Conservation (phyloP, 2,797 vertebrate genomes). For the Semotilus atromaculatus region DNA sequence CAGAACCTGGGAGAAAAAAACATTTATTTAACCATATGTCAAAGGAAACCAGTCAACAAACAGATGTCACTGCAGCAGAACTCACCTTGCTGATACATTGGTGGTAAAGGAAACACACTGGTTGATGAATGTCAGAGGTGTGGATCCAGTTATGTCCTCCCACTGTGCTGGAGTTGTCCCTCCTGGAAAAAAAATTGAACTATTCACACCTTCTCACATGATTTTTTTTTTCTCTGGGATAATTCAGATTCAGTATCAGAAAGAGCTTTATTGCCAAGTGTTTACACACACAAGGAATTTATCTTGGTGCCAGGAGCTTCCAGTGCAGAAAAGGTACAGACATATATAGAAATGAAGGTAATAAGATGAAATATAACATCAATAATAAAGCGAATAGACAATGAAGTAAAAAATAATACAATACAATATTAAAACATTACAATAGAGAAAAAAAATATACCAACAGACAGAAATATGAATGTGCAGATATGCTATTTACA, state of each 20-base stretch:
- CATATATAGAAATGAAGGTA: neutral
- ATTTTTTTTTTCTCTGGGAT: neutral
- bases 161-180: conserved; percentile 97
- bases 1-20: conserved; percentile 84
- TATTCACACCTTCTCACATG: neutral
- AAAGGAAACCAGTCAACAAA: neutral
- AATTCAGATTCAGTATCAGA: neutral
- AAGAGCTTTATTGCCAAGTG: no score
- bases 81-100: conserved; percentile 95
- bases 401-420: neutral
- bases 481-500: neutral
- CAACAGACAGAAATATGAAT: neutral
- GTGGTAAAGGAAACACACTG: conserved; percentile 98
- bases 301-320: no score
- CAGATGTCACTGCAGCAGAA: neutral
- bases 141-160: conserved; percentile 98
- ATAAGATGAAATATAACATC: neutral
- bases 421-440: neutral
- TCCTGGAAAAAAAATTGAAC: conserved; percentile 74
- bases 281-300: no score
- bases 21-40: conserved; percentile 3
- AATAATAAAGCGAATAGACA: neutral
- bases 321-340: neutral
- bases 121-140: conserved; percentile 93
- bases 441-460: neutral